A percentile compares a stretch with the other conserved stretches of the same genome.
Evolutionary conservation across 2,797 vertebrate genomes (phyloP).

Genomic region (Kryptopterus vitreolus): DNA sequence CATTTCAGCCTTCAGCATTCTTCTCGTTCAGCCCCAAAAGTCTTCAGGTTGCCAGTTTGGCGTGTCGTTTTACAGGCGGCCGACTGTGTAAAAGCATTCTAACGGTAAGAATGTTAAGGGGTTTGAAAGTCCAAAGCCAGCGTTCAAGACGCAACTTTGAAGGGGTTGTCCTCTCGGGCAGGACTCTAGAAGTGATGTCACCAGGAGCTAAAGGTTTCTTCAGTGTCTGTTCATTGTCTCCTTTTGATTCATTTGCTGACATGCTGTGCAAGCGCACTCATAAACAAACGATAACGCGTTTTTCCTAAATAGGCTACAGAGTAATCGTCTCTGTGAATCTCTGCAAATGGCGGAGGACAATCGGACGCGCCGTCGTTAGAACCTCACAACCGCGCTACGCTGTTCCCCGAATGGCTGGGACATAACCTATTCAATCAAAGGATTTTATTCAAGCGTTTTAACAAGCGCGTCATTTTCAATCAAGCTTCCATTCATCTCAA

Average conservation of each 20-base stretch:
- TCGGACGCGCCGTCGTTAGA: background rate
- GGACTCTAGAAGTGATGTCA: conserved; percentile 32
- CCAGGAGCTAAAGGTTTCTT: background rate
- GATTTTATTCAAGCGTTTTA: background rate
- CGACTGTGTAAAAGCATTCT: background rate
- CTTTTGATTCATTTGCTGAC: conserved; percentile 35
- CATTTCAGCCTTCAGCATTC: conserved; percentile 31
- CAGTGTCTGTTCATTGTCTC: conserved; percentile 12
- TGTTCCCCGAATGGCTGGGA: no score
- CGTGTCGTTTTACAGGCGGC: background rate
- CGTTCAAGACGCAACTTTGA: background rate
- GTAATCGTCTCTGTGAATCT: conserved; percentile 10
- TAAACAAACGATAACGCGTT: conserved; percentile 40
- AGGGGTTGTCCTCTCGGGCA: background rate
- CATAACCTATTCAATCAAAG: background rate
- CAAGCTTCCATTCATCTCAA: background rate
- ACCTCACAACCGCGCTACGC: no score
- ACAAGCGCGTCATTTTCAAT: background rate
- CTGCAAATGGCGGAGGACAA: conserved; percentile 9
- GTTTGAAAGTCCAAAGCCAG: background rate
- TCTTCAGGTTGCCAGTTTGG: conserved; percentile 3
- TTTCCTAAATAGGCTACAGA: conserved; percentile 43
- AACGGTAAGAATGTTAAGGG: background rate
- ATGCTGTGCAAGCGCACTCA: background rate
- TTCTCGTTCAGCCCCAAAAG: conserved; percentile 17